phyloP scores from a whole-genome alignment of 2,113 vertebrate species.

The Alexandromys fortis region DNA sequence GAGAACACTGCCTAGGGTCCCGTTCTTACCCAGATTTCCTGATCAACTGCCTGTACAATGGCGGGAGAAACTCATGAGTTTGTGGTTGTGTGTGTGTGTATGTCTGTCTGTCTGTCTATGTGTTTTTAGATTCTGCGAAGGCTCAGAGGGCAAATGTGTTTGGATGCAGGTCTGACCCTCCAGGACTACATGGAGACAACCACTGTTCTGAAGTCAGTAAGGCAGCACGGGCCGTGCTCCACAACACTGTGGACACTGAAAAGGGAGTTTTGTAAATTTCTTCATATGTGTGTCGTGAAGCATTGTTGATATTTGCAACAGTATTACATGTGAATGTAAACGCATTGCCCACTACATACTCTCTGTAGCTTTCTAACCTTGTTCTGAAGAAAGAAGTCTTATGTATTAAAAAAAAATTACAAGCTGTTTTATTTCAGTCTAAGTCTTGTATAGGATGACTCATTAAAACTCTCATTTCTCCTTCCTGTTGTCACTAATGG shows the following conservation, averaged over 20 bases:
- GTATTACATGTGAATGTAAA: neutral
- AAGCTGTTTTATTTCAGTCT: neutral
- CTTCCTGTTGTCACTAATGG: neutral
- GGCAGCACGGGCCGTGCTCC: neutral
- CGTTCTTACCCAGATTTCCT: neutral
- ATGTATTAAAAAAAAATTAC: neutral
- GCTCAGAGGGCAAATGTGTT: neutral
- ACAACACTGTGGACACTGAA: neutral
- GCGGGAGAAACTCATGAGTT: neutral
- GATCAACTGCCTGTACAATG: neutral
- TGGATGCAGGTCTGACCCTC: neutral
- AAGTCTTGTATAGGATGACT: neutral
- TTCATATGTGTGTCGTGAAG: neutral
- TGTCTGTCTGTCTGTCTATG: neutral
- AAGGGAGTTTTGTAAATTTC: slow-evolving; percentile 10
- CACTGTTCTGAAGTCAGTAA: neutral
- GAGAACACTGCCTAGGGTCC: neutral
- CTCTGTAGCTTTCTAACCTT: neutral
- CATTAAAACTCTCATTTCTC: neutral
- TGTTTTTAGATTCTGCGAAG: neutral
- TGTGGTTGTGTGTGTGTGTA: no score
- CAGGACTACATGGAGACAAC: neutral
- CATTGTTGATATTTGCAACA: neutral
- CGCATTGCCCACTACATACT: neutral
- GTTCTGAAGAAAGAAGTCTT: neutral